phyloP scores from a whole-genome alignment of 2,888 invertebrate genomes.

The Athalia circularis region DNA sequence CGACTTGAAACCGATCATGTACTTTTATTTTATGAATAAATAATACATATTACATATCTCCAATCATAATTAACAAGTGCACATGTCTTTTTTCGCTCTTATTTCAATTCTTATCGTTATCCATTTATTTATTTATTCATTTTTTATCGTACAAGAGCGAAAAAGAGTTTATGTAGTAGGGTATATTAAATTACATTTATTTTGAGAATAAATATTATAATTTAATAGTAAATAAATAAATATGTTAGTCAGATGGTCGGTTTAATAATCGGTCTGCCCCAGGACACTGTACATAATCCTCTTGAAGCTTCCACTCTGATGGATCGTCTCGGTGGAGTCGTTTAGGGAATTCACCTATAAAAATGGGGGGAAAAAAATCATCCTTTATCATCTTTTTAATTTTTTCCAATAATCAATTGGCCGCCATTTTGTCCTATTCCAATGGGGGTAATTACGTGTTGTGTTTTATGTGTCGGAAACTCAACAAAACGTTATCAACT shows the following conservation, averaged over 20 bases:
- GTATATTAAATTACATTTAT: slow-evolving; percentile 17
- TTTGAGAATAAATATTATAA: slow-evolving; percentile 61
- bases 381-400: neutral
- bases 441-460: too few species aligned
- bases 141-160: too few species aligned
- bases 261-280: slow-evolving; percentile 82
- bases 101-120: too few species aligned
- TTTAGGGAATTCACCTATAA: slow-evolving; percentile 81
- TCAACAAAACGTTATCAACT: too few species aligned
- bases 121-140: too few species aligned
- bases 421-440: neutral
- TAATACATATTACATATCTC: neutral
- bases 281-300: slow-evolving; percentile 94
- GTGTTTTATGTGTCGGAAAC: too few species aligned
- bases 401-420: neutral
- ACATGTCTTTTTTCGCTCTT: too few species aligned
- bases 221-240: slow-evolving; percentile 48
- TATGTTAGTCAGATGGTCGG: slow-evolving; percentile 57
- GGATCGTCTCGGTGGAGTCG: slow-evolving; percentile 86
- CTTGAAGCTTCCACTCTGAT: slow-evolving; percentile 94
- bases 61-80: neutral
- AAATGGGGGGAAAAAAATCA: slow-evolving; percentile 53
- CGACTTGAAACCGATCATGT: too few species aligned
- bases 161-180: neutral
- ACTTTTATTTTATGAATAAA: neutral